Percentiles rank a stretch among this genome's conserved stretches.
phyloP scores from a whole-genome alignment of 2,113 vertebrate species.

The Semicossyphus pulcher region DNA sequence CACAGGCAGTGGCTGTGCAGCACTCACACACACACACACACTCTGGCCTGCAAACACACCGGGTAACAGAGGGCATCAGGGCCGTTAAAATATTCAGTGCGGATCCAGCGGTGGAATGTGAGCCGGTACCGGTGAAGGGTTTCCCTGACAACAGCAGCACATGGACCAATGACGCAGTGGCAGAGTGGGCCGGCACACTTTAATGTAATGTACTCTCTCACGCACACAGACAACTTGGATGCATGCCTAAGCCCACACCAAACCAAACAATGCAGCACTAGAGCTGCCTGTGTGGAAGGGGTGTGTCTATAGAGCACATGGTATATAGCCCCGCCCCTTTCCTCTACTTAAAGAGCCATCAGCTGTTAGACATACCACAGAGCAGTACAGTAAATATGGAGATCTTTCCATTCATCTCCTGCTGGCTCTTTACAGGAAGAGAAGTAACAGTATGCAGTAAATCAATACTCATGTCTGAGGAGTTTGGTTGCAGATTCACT shows the following conservation, averaged over 20 bases:
- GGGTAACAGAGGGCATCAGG: slow-evolving; percentile 42
- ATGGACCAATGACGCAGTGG: slow-evolving; percentile 74
- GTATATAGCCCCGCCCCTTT: slow-evolving; percentile 39
- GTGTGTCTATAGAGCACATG: slow-evolving; percentile 61
- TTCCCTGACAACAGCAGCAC: slow-evolving; percentile 89
- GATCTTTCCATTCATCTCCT: neutral
- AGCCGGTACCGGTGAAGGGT: slow-evolving; percentile 82
- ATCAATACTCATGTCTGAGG: neutral
- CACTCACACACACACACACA: slow-evolving; percentile 23
- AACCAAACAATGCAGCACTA: slow-evolving; percentile 49
- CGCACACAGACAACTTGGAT: slow-evolving; percentile 16
- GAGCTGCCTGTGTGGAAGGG: slow-evolving; percentile 25
- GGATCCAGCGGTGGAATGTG: slow-evolving; percentile 81
- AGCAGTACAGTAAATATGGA: neutral
- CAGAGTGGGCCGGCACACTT: slow-evolving; percentile 47
- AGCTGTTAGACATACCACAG: neutral
- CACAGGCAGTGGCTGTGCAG: slow-evolving; percentile 13
- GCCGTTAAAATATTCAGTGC: slow-evolving; percentile 86
- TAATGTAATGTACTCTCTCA: slow-evolving; percentile 15
- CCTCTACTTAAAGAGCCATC: slow-evolving; percentile 62
- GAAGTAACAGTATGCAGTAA: neutral
- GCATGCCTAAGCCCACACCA: slow-evolving; percentile 33
- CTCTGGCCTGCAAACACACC: neutral
- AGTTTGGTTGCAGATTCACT: neutral
- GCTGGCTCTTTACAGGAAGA: neutral